These are phyloP conservation scores for Odontomyia ornata DNA, from an alignment of 2,888 invertebrate species.

Conservation along the genomic window DNA sequence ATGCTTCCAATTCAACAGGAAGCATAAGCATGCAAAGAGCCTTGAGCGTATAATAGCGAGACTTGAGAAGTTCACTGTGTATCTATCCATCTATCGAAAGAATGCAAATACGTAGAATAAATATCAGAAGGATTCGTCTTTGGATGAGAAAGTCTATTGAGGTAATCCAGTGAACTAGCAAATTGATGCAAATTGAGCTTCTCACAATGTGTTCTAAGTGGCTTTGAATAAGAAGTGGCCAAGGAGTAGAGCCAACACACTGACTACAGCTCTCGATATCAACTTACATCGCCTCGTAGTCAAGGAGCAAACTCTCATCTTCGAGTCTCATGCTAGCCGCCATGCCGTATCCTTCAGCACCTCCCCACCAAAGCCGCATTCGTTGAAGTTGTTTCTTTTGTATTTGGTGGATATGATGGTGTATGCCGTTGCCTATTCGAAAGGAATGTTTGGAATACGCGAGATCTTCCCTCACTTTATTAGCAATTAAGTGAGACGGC, in stretches of 20 bases:
- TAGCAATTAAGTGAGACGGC: not conserved
- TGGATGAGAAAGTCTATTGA: slow-evolving; percentile 21
- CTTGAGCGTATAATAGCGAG: not conserved
- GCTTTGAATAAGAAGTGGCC: slow-evolving; percentile 42
- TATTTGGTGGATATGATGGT: not conserved
- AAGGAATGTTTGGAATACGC: not conserved
- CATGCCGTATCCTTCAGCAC: not conserved
- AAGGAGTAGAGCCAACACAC: slow-evolving; percentile 28
- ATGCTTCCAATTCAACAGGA: too few species aligned
- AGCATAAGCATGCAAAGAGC: slow-evolving; percentile 2
- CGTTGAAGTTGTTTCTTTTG: slow-evolving; percentile 32
- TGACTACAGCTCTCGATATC: slow-evolving; percentile 36
- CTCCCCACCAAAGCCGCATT: not conserved
- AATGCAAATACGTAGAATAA: slow-evolving; percentile 39
- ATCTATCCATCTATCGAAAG: slow-evolving; percentile 19
- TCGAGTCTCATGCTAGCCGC: not conserved
- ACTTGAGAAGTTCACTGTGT: slow-evolving; percentile 5
- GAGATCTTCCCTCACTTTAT: not conserved
- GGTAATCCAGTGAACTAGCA: slow-evolving; percentile 43
- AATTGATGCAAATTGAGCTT: slow-evolving; percentile 45
- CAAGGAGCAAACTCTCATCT: not conserved
- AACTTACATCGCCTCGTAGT: slow-evolving; percentile 26
- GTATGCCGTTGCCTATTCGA: not conserved
- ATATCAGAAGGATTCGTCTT: slow-evolving; percentile 33
- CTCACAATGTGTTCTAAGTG: slow-evolving; percentile 36